Conservation (phyloP, 2,888 invertebrate species). For the Metalampra italica region DNA sequence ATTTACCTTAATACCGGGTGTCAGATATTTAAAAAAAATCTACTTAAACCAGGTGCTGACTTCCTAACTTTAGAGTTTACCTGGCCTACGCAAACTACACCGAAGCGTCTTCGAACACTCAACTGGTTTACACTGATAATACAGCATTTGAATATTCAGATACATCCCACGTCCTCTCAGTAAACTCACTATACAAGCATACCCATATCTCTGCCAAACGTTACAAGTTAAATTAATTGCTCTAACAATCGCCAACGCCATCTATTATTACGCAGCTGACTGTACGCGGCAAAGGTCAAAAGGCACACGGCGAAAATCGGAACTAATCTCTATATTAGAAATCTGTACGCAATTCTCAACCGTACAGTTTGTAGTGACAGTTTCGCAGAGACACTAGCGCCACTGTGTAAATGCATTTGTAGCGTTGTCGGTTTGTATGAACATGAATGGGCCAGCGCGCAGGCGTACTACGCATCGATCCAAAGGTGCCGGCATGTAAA, state of each 20-base stretch:
- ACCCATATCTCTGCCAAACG: slow-evolving; percentile 18
- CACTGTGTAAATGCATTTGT: not conserved
- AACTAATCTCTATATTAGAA: no score
- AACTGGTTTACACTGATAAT: not conserved
- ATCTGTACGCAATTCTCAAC: not conserved
- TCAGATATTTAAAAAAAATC: not conserved
- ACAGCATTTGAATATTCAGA: not conserved
- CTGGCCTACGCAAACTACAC: no score
- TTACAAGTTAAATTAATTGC: slow-evolving; percentile 31
- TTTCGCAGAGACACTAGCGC: not conserved
- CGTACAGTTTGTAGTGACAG: not conserved
- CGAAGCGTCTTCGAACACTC: no score
- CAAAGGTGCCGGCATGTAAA: slow-evolving; percentile 51
- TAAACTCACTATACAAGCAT: slow-evolving; percentile 5
- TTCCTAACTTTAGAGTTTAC: no score
- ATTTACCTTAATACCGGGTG: not conserved
- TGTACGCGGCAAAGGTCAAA: not conserved
- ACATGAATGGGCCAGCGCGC: slow-evolving; percentile 63
- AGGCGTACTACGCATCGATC: slow-evolving; percentile 69
- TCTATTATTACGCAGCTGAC: slow-evolving; percentile 42
- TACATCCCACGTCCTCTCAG: not conserved
- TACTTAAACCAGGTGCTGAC: no score
- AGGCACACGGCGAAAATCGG: not conserved
- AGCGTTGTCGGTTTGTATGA: slow-evolving; percentile 1
- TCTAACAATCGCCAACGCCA: slow-evolving; percentile 35